phyloP scores from a whole-genome alignment of 2,888 invertebrate genomes.

The Unio pictorum region DNA sequence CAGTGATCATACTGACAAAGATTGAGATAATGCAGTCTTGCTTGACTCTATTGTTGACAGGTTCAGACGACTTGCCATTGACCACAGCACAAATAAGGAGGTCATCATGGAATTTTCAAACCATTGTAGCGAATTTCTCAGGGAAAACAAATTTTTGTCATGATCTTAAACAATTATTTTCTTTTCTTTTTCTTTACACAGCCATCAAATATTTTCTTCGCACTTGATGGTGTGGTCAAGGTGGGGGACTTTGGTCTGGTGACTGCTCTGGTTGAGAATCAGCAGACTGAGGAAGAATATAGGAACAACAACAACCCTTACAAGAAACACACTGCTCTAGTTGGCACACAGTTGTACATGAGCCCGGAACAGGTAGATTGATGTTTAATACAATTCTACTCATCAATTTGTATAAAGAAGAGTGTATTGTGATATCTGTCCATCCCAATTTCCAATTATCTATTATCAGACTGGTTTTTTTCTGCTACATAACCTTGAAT shows the following conservation, averaged over 20 bases:
- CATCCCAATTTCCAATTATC: conserved; percentile 2
- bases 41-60: too few species aligned
- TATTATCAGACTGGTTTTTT: too few species aligned
- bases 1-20: too few species aligned
- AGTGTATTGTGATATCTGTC: not conserved
- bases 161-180: not conserved
- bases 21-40: too few species aligned
- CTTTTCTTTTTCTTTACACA: conserved; percentile 67
- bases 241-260: conserved; percentile 99
- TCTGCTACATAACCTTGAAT: too few species aligned
- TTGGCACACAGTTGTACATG: conserved; percentile 97
- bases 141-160: too few species aligned
- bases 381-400: too few species aligned
- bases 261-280: conserved; percentile 81
- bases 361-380: conserved; percentile 89
- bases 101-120: too few species aligned
- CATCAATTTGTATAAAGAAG: not conserved
- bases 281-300: conserved; percentile 26
- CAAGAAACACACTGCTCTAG: conserved; percentile 73
- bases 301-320: conserved; percentile 19
- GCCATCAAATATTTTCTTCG: conserved; percentile 95
- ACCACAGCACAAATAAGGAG: too few species aligned
- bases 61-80: too few species aligned
- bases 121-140: too few species aligned
- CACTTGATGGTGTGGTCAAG: conserved; percentile 90